Base-by-base conservation (phyloP, 2,113 vertebrate species). In the Paraplagusia blochii region DNA sequence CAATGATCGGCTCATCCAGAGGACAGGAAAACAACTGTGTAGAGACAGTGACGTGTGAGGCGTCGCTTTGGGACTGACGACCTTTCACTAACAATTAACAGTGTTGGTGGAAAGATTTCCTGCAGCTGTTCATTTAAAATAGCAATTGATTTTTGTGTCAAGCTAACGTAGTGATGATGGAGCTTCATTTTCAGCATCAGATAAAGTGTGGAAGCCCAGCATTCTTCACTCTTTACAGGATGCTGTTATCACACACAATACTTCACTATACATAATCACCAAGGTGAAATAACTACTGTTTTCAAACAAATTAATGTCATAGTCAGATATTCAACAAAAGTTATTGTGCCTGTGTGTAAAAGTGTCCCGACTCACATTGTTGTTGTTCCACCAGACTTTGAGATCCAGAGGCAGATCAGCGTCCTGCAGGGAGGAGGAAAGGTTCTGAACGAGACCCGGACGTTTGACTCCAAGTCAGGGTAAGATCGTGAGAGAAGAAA, bases 351-450 rank as follows among this genome's bases (percentile, higher is more conserved):
- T 0, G 17, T 4, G 5, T 15, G 16, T 16, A 45, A n/a, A 45
- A 49, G 19, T 15, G 19, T 61, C 42, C 56, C 46, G 42, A 13
- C 64, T 45, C 66, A 35, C 66, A 57, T 39, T 22, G 36, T 45
- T 64, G 36, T 67, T 58, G 45, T 68, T 22, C 74, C 79, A 19
- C 52, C 84, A 99, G 97, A 99, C 85, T 98, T 90, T 77, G 97
- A 99, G 93, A 97, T 99, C 85, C 89, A 92, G 86, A 94, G 97
- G 67, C 96, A 99, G 89, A 95, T 90, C 60, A 75, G 75, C 44
- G 86, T 95, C 72, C 88, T 99, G 64, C 88, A 91, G 85, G 90
- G 85, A 52, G 95, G 95, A 74, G 92, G 92, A 35, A 81, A 75
- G 19, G 91, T 99, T 85, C 76, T 92, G 66, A 99, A 97, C 77